Conservation (phyloP, 2,888 invertebrate species). For the Nipponacmea schrenckii region DNA sequence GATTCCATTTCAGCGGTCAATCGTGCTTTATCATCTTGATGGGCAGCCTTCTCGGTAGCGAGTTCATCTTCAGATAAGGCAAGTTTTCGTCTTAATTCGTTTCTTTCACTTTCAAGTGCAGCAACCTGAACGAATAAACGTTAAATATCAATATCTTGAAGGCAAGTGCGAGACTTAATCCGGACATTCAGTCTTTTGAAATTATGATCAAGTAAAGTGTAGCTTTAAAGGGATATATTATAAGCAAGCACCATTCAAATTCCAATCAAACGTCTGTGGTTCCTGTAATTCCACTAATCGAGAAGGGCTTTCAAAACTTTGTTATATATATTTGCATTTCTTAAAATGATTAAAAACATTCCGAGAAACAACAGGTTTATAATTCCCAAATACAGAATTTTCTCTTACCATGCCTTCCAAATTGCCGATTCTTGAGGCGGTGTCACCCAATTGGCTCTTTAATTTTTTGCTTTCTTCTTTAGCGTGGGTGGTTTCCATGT, state of each 20-base stretch:
- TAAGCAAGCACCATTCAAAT: no score
- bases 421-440: constrained; percentile 31
- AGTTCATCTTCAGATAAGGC: constrained; percentile 30
- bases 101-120: constrained; percentile 29
- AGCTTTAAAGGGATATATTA: not conserved
- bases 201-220: no score
- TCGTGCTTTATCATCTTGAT: constrained; percentile 28
- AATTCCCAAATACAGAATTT: no score
- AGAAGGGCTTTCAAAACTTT: no score
- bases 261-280: no score
- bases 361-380: no score
- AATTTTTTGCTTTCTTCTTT: constrained; percentile 69
- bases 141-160: not conserved
- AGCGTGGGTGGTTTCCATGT: constrained; percentile 65
- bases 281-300: no score
- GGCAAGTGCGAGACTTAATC: not conserved
- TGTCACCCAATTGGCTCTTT: constrained; percentile 46
- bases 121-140: constrained; percentile 22
- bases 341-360: no score
- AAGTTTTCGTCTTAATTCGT: constrained; percentile 25
- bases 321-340: not conserved
- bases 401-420: constrained; percentile 44
- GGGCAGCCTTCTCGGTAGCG: constrained; percentile 33
- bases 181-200: no score
- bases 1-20: constrained; percentile 35